Evolutionary conservation across 2,113 vertebrate species (phyloP).

Genomic region (Anarhynchus alexandrinus): DNA sequence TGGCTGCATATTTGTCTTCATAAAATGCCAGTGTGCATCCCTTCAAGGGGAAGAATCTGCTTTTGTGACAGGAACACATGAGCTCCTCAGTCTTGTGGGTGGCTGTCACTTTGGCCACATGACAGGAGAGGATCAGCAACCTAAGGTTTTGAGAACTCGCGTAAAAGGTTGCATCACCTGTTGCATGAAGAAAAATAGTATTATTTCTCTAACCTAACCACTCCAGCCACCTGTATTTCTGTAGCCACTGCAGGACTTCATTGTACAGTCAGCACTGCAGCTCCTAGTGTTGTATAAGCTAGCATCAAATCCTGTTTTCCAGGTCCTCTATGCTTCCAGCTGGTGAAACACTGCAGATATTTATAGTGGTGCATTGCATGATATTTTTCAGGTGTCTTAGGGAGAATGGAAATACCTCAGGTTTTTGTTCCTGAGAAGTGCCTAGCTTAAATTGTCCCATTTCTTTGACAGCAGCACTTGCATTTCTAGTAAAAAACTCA

Average conservation of each 20-base stretch:
- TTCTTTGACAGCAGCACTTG: background rate
- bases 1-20: background rate
- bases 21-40: background rate
- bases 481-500: background rate
- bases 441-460: background rate
- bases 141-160: background rate
- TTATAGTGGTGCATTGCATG: background rate
- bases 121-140: background rate
- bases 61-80: background rate
- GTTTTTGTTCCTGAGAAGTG: background rate
- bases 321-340: background rate
- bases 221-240: background rate
- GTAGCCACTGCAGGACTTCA: background rate
- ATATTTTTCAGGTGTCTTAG: background rate
- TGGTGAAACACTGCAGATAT: background rate
- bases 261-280: background rate
- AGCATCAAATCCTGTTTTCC: background rate
- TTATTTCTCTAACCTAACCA: background rate
- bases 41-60: background rate
- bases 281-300: background rate
- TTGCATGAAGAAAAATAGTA: background rate
- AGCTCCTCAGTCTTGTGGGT: background rate
- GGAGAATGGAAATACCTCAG: background rate
- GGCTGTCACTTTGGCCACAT: fast-evolving
- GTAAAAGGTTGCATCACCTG: background rate